A percentile compares a stretch with the other conserved stretches of the same genome.
Conservation (phyloP, 2,113 vertebrate species). For the Lucifuga dentata region DNA sequence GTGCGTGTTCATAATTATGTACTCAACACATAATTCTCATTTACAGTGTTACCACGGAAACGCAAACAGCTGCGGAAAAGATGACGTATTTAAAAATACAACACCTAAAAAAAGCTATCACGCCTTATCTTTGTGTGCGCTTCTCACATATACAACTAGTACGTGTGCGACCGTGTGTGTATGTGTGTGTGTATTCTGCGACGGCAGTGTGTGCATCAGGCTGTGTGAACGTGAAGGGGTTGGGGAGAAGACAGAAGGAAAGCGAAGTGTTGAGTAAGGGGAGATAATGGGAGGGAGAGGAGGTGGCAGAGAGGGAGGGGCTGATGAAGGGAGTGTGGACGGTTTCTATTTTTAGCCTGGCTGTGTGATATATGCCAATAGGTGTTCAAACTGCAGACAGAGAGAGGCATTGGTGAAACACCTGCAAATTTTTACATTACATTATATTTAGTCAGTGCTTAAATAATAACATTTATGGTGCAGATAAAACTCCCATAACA, state of each 20-base stretch:
- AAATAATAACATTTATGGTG: neutral
- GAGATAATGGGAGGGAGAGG: constrained; percentile 55
- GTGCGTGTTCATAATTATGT: constrained; percentile 29
- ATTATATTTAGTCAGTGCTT: constrained; percentile 7
- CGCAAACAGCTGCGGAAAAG: constrained; percentile 49
- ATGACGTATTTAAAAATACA: constrained; percentile 61
- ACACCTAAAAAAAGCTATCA: constrained; percentile 8
- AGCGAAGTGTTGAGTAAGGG: constrained; percentile 59
- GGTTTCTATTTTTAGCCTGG: constrained; percentile 75
- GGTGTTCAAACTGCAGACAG: constrained; percentile 58
- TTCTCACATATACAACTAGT: constrained; percentile 1
- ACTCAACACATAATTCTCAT: constrained; percentile 51
- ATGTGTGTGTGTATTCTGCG: neutral
- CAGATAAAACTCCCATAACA: constrained; percentile 16
- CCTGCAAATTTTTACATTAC: constrained; percentile 28
- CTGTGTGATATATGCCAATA: constrained; percentile 77
- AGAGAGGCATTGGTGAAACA: constrained; percentile 25
- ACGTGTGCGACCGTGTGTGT: neutral
- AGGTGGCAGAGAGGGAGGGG: constrained; percentile 50
- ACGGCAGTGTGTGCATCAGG: constrained; percentile 2
- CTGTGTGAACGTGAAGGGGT: constrained; percentile 34
- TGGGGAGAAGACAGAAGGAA: constrained; percentile 46
- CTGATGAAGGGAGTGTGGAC: constrained; percentile 70
- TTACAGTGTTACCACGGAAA: constrained; percentile 70
- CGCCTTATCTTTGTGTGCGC: constrained; percentile 10